Evolutionary conservation across 2,113 vertebrate species (phyloP).

Genomic region (Caracal caracal): DNA sequence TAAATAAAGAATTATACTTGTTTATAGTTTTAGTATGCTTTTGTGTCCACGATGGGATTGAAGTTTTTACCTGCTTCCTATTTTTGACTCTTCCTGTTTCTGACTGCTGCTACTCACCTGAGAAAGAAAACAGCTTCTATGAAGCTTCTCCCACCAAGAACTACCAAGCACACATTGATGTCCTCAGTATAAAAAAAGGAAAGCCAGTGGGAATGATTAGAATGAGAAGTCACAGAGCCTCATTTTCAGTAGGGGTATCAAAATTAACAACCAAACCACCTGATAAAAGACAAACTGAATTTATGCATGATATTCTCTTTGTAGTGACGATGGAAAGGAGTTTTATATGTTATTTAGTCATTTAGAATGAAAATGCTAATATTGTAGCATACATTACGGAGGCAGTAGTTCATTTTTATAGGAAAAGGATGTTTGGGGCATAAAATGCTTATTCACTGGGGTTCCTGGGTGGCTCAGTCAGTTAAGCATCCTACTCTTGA

Average conservation of each 20-base stretch:
- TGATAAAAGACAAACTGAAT: background rate
- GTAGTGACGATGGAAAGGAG: background rate
- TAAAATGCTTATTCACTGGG: background rate
- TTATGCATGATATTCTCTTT: background rate
- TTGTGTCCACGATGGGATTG: background rate
- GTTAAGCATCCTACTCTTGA: too few species aligned
- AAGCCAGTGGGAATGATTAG: background rate
- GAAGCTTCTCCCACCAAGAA: background rate
- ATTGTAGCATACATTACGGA: background rate
- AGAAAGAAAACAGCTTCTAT: background rate
- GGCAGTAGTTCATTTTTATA: background rate
- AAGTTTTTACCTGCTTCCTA: background rate
- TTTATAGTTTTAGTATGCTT: background rate
- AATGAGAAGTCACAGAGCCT: background rate
- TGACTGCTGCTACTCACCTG: background rate
- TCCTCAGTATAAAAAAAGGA: background rate
- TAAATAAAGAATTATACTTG: conserved; percentile 52
- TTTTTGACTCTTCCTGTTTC: background rate
- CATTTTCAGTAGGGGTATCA: background rate
- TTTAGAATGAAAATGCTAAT: background rate
- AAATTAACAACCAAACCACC: background rate
- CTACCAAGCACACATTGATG: background rate
- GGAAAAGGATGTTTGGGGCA: background rate
- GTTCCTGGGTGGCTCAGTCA: too few species aligned
- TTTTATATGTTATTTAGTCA: conserved; percentile 1